Base-by-base conservation (phyloP, 2,113 vertebrate genomes). In the Andinoacara biseriatus region DNA sequence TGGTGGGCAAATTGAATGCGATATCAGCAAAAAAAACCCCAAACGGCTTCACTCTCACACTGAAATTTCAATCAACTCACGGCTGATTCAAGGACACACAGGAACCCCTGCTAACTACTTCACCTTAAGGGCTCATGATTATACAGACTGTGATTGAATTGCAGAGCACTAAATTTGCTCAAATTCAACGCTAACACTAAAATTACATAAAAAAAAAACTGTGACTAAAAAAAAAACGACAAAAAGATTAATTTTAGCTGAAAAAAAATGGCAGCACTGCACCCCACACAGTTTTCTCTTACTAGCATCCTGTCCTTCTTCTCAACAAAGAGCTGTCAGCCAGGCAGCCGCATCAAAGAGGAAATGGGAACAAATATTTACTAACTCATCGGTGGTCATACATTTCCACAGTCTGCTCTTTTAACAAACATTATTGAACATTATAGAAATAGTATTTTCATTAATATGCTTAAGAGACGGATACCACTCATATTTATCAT, bases 231-330 rank as follows among this genome's bases (percentile, higher is more conserved):
- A 59, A 59, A 86, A 18, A 10, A 33, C 26, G 40, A 18, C 33
- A 54, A 80, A 35, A 56, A 49, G 20, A 11, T 10, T 6, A 46
- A n/a, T 10, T 14, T 35, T 76, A 62, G 67, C 78, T 46, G 75
- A 58, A n/a, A 59, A 33, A 33, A 33, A 20, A 80, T 58, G 6
- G 61, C 24, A 88, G 29, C 92, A 94, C 89, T 80, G 80, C 95
- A 95, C 81, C 20, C 88, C 90, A 93, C 91, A 91, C 94, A 4
- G 33, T 60, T 58, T 81, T 89, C 43, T 92, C 97, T 99, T 99
- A 98, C 97, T 95, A 97, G 96, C 91, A 96, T 94, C 95, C 97
- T 97, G 96, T 98, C 96, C 96, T 98, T 98, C 96, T 97, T 97
- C 91, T 91, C 90, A 94, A 99, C 97, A 97, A 94, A 98, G 89